Conservation (phyloP, 2,888 invertebrate genomes). For the Sabatieria punctata region DNA sequence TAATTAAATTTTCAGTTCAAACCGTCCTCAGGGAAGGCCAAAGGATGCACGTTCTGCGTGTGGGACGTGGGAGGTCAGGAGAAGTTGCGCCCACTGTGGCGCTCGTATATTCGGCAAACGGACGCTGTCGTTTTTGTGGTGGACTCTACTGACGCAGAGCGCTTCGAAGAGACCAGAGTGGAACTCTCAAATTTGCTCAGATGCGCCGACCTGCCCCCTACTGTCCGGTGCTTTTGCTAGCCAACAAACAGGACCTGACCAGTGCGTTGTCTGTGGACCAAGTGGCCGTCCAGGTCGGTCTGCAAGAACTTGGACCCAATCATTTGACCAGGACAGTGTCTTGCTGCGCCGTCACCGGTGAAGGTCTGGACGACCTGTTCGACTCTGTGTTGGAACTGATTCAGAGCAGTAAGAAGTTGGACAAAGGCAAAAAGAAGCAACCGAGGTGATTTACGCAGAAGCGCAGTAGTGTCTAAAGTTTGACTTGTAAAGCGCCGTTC, state of each 20-base stretch:
- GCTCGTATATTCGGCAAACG: conserved; percentile 53
- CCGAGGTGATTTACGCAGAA: too few species aligned
- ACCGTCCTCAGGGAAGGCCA: conserved; percentile 70
- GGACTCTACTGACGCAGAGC: conserved; percentile 78
- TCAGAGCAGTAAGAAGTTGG: conserved; percentile 70
- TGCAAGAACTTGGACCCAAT: conserved; percentile 55
- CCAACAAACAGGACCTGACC: conserved; percentile 80
- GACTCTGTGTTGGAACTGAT: conserved; percentile 89
- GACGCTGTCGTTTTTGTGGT: conserved; percentile 92
- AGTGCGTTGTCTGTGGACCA: conserved; percentile 70
- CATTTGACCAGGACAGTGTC: conserved; percentile 76
- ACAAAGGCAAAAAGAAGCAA: conserved; percentile 66
- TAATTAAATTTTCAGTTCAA: conserved; percentile 41
- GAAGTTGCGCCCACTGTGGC: conserved; percentile 84
- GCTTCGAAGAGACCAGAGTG: conserved; percentile 94
- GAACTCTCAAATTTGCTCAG: conserved; percentile 53
- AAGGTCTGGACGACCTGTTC: conserved; percentile 83
- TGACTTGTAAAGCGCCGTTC: too few species aligned
- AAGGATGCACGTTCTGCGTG: conserved; percentile 77
- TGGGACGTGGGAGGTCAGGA: conserved; percentile 97
- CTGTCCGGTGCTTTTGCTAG: conserved; percentile 77
- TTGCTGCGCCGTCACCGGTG: conserved; percentile 89
- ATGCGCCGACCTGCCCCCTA: conserved; percentile 68
- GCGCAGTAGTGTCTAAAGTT: too few species aligned
- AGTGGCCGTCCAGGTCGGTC: conserved; percentile 60